These are phyloP conservation scores for Hipparchia sbordonii DNA, from an alignment of 2,888 invertebrate genomes.

Conservation along the genomic window DNA sequence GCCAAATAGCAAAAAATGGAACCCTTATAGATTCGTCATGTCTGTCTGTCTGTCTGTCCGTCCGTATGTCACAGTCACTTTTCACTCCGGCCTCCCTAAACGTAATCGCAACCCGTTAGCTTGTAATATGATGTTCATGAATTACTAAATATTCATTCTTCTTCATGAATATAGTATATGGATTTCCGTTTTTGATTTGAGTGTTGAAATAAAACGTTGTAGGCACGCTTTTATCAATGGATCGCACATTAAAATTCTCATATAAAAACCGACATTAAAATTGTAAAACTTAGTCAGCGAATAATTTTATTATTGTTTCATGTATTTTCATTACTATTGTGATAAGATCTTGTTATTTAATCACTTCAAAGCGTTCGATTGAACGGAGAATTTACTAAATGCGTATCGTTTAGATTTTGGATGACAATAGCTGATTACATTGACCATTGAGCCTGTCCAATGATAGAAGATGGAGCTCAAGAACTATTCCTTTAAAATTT, in stretches of 20 bases:
- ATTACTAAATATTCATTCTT: conserved; percentile 18
- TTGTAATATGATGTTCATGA: not conserved
- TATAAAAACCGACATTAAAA: conserved; percentile 27
- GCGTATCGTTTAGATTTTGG: too few relatives aligned
- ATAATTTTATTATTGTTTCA: conserved; percentile 31
- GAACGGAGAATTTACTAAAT: too few relatives aligned
- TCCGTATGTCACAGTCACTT: too few relatives aligned
- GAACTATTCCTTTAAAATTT: too few relatives aligned
- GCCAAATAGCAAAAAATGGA: too few relatives aligned
- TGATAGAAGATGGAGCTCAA: too few relatives aligned
- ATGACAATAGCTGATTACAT: too few relatives aligned
- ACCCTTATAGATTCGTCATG: too few relatives aligned
- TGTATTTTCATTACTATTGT: conserved; percentile 25
- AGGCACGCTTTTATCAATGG: conserved; percentile 17
- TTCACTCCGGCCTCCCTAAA: too few relatives aligned
- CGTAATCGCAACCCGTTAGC: too few relatives aligned
- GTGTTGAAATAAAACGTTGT: conserved; percentile 16
- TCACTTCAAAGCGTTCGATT: not conserved
- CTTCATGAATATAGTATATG: conserved; percentile 3
- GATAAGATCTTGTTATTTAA: conserved; percentile 29
- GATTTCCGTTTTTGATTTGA: conserved; percentile 22
- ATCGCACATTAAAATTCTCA: conserved; percentile 18
- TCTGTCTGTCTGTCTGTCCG: too few relatives aligned
- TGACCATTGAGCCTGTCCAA: too few relatives aligned
- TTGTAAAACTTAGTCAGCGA: conserved; percentile 35